phyloP scores from a whole-genome alignment of 2,797 vertebrate species.

The Sitta carolinensis region DNA sequence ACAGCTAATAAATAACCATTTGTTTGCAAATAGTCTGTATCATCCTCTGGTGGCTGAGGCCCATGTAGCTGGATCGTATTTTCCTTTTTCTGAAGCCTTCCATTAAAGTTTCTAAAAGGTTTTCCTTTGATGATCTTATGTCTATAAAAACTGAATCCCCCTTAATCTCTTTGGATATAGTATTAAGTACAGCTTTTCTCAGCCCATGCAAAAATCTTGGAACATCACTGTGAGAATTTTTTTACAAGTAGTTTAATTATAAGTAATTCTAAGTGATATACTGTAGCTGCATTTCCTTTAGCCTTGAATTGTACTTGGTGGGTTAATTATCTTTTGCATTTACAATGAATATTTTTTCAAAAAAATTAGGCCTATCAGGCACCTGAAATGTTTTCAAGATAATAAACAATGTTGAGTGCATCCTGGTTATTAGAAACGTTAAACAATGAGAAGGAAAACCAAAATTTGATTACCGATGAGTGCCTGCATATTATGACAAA shows the following conservation, averaged over 20 bases:
- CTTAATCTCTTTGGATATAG: neutral
- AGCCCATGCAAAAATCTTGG: neutral
- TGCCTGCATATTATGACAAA: neutral
- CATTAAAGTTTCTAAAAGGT: neutral
- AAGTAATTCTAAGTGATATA: neutral
- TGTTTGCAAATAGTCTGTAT: conserved; percentile 33
- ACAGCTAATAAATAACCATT: conserved; percentile 16
- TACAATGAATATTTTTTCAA: neutral
- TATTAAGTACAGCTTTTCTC: neutral
- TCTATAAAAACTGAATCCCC: neutral
- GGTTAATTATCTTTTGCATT: neutral
- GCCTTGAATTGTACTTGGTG: neutral
- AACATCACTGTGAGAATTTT: neutral
- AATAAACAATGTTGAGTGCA: neutral
- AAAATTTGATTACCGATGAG: neutral
- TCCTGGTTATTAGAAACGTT: neutral
- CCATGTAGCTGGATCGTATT: neutral
- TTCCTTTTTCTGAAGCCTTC: neutral
- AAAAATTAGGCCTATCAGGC: neutral
- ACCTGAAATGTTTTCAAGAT: neutral
- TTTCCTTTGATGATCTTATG: neutral
- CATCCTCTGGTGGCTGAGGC: neutral
- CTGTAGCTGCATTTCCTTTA: neutral
- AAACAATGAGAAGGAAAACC: neutral
- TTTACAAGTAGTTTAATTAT: neutral